Evolutionary conservation across 2,888 invertebrate genomes (phyloP).

Genomic region (Hirtodrosophila alboralis): DNA sequence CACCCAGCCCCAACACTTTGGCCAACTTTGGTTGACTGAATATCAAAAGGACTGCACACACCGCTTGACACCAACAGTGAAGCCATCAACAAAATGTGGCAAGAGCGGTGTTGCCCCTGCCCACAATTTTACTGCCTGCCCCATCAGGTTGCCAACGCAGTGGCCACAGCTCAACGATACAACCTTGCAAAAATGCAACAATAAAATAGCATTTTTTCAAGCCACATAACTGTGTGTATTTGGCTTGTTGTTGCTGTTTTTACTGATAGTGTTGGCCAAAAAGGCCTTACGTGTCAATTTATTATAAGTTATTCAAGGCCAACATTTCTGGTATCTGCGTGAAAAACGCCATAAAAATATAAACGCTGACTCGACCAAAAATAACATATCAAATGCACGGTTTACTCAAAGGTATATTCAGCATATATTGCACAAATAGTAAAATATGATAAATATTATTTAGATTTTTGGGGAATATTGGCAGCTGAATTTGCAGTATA

Average conservation of each 20-base stretch:
- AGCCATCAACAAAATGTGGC: conserved; percentile 41
- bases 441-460: no score
- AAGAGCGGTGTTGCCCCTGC: conserved; percentile 12
- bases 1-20: conserved; percentile 10
- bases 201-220: conserved; percentile 66
- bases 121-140: conserved; percentile 8
- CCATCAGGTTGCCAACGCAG: conserved; percentile 11
- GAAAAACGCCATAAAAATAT: conserved; percentile 65
- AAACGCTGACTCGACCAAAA: conserved; percentile 38
- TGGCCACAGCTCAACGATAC: conserved; percentile 28
- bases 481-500: no score
- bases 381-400: conserved; percentile 14
- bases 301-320: conserved; percentile 79
- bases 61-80: conserved; percentile 33
- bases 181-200: conserved; percentile 64
- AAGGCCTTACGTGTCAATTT: conserved; percentile 76
- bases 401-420: neutral
- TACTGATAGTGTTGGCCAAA: conserved; percentile 62
- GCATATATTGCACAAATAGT: neutral
- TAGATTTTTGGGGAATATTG: conserved; percentile 2
- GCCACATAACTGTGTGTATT: conserved; percentile 45
- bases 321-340: conserved; percentile 64
- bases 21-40: conserved; percentile 6
- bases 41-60: conserved; percentile 1
- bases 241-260: conserved; percentile 16